These are phyloP conservation scores for Stigmatopora argus DNA, from an alignment of 2,113 vertebrate genomes.

Conservation along the genomic window DNA sequence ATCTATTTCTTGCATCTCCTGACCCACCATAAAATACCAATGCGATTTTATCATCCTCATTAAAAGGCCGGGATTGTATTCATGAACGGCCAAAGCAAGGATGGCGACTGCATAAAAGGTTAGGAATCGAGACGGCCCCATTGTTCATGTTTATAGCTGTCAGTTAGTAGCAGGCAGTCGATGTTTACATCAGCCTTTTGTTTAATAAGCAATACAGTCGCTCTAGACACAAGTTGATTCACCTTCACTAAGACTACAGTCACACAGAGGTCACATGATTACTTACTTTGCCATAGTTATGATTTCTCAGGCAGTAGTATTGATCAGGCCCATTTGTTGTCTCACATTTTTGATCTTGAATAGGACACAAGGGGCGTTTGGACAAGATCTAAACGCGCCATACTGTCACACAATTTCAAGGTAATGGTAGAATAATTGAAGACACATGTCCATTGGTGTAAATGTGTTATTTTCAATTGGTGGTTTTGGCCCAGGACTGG, in stretches of 20 bases:
- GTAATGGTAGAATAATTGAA: too few species aligned
- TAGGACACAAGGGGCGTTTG: background rate
- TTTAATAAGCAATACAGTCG: conserved; percentile 56
- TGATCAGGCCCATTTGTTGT: background rate
- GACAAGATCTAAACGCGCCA: too few species aligned
- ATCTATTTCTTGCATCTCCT: too few species aligned
- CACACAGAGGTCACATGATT: conserved; percentile 1
- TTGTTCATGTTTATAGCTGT: conserved; percentile 64
- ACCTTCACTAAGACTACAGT: conserved; percentile 19
- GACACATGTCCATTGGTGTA: too few species aligned
- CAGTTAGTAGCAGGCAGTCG: conserved; percentile 39
- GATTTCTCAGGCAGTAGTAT: background rate
- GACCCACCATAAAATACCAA: too few species aligned
- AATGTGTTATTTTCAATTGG: too few species aligned
- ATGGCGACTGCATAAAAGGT: conserved; percentile 32
- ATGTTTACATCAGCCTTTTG: conserved; percentile 48
- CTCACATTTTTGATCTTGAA: background rate
- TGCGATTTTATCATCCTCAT: conserved; percentile 38
- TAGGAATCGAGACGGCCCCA: conserved; percentile 47
- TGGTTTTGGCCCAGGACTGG: too few species aligned
- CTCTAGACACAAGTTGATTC: conserved; percentile 52
- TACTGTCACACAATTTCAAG: too few species aligned
- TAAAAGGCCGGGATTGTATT: conserved; percentile 29
- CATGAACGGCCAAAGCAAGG: conserved; percentile 32
- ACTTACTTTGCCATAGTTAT: background rate